Evolutionary conservation across 2,113 vertebrate species (phyloP).

Genomic region (Apus apus): DNA sequence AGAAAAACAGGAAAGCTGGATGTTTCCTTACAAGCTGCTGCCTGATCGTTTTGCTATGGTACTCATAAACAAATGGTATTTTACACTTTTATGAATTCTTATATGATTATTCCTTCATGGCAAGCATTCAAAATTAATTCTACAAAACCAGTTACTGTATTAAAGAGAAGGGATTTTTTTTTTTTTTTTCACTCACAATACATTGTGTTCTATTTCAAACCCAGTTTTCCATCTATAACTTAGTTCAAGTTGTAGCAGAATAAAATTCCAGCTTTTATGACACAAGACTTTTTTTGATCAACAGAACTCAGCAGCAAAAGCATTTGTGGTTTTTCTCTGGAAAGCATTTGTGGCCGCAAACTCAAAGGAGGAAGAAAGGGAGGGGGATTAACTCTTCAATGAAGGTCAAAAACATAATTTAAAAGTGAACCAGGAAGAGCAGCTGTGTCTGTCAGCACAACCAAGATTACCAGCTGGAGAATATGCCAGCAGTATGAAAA

Average conservation of each 20-base stretch:
- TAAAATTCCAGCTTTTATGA: conserved; percentile 69
- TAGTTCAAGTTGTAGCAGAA: conserved; percentile 46
- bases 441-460: conserved; percentile 77
- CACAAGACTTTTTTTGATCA: conserved; percentile 71
- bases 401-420: conserved; percentile 81
- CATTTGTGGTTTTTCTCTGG: conserved; percentile 69
- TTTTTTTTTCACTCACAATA: not conserved
- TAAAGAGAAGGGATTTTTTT: not conserved
- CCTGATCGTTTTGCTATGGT: conserved; percentile 33
- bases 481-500: conserved; percentile 78
- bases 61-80: conserved; percentile 35
- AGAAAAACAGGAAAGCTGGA: conserved; percentile 24
- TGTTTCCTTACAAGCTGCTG: not conserved
- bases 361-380: conserved; percentile 73
- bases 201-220: conserved; percentile 57
- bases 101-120: conserved; percentile 35
- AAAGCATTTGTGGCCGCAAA: conserved; percentile 73
- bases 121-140: not conserved
- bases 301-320: conserved; percentile 66
- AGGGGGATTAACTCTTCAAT: conserved; percentile 74
- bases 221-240: conserved; percentile 56
- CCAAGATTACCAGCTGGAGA: conserved; percentile 74
- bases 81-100: conserved; percentile 31
- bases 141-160: not conserved
- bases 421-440: conserved; percentile 74